Base-by-base conservation (phyloP, 2,888 invertebrate genomes). In the Euphydryas editha region DNA sequence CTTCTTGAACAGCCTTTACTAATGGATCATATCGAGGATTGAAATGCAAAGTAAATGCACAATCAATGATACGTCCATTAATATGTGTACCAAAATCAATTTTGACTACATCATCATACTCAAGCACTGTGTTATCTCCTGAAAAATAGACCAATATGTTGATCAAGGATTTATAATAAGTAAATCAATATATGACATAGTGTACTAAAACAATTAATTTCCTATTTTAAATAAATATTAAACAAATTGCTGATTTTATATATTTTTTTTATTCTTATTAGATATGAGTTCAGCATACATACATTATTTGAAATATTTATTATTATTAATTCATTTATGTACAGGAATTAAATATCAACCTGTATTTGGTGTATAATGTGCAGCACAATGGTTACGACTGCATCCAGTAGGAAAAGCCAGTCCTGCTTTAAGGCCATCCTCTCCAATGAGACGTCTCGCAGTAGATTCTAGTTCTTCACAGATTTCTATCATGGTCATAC, bases 31-130 rank as follows among this genome's bases (percentile, higher is more conserved):
- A 99, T 81, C 98, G 98, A 2, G 97, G 96, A 92, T 99, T 98
- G 90, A 99, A 99, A 63, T 98, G 95, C 78, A 99, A 89, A 2
- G 99, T 99, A 89, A 99, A 99, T 20, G 99, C 99, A 87, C 99
- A 99, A 91, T 99, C 99, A 72, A 99, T 99, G 73, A 99, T 99
- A 65, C 98, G 95, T 68, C 99, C 99, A 87, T 99, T 99, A 73
- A 99, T 97, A 88, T 99, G 99, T 1, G 99, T 99, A 59, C 99
- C 99, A 90, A 99, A 99, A 89, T 99, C 99, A 76, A 99, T 99
- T 93, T 99, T 99, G 78, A 99, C 99, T 2, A 99, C 99, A 88
- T 99, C 99, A 80, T 99, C 98, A 79, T 97, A 97, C 74, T 96
- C 95, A 58, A 99, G 93, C 11, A 99, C 98, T 0, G 99, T 99